These are phyloP conservation scores for Dendrocincla tyrannina DNA, from an alignment of 2,797 vertebrate genomes.

Conservation along the genomic window DNA sequence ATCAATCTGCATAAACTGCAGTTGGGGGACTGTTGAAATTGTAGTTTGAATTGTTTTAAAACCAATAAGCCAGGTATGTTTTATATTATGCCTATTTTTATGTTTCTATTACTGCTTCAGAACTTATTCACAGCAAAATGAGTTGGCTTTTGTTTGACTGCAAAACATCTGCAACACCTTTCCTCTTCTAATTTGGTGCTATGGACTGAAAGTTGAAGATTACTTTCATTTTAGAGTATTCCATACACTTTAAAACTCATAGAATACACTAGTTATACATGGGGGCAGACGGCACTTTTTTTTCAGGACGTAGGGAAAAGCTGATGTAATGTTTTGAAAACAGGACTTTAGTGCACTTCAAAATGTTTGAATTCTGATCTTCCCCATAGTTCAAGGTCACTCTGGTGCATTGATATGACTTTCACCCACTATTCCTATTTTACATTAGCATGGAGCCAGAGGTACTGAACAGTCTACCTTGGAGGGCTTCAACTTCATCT, in stretches of 20 bases:
- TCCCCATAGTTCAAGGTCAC: neutral
- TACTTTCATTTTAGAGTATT: neutral
- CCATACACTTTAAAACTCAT: neutral
- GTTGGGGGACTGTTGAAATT: neutral
- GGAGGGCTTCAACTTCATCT: neutral
- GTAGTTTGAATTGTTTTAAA: neutral
- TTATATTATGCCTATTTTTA: neutral
- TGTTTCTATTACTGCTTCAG: neutral
- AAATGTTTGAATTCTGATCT: neutral
- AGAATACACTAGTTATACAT: neutral
- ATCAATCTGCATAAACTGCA: neutral
- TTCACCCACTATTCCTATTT: neutral
- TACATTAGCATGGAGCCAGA: neutral
- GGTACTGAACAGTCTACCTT: neutral
- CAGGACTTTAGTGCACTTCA: neutral
- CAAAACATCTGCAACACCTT: neutral
- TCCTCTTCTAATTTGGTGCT: neutral
- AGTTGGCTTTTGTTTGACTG: neutral
- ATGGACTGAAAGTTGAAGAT: neutral
- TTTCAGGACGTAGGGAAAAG: neutral
- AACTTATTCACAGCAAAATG: neutral
- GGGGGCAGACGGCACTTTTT: neutral
- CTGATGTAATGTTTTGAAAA: neutral
- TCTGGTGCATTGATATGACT: neutral
- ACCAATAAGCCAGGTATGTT: neutral